Percentiles rank a stretch among this genome's conserved stretches.
Evolutionary conservation across 2,113 vertebrate species (phyloP).

Genomic region (Notechis scutatus): DNA sequence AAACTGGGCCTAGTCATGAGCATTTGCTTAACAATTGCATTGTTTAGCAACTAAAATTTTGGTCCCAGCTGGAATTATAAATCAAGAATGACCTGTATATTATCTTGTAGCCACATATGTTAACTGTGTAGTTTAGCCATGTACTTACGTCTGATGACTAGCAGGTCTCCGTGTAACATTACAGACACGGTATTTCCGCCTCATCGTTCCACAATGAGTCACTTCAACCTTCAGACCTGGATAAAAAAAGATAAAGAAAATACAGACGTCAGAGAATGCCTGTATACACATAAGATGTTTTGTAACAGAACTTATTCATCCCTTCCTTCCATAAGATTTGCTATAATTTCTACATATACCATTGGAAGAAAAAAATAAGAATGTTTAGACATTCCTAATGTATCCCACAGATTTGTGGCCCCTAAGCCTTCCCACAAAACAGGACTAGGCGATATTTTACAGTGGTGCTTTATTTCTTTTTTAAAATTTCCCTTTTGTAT

Average conservation of each 20-base stretch:
- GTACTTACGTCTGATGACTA: slow-evolving; percentile 95
- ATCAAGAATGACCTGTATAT: not conserved
- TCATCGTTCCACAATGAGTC: slow-evolving; percentile 99
- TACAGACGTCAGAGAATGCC: slow-evolving; percentile 16
- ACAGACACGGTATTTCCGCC: slow-evolving; percentile 97
- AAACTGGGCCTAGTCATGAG: not conserved
- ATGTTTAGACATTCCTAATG: not conserved
- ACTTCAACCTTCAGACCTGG: slow-evolving; percentile 98
- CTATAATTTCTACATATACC: not conserved
- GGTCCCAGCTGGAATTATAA: not conserved
- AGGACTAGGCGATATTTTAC: not conserved
- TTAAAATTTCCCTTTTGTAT: not conserved
- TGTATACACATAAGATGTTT: not conserved
- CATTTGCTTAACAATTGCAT: not conserved
- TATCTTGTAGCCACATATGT: not conserved
- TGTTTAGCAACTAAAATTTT: not conserved
- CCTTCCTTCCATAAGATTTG: not conserved
- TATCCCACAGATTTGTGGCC: not conserved
- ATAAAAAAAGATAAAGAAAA: slow-evolving; percentile 45
- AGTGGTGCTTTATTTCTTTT: not conserved
- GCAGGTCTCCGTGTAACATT: slow-evolving; percentile 95
- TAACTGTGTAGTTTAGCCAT: slow-evolving; percentile 10
- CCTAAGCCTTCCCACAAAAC: not conserved
- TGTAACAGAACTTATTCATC: not conserved
- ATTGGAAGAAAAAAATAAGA: not conserved